A percentile compares a stretch with the other conserved stretches of the same genome.
Evolutionary conservation across 2,888 invertebrate genomes (phyloP).

Genomic region (Eledona agricola): DNA sequence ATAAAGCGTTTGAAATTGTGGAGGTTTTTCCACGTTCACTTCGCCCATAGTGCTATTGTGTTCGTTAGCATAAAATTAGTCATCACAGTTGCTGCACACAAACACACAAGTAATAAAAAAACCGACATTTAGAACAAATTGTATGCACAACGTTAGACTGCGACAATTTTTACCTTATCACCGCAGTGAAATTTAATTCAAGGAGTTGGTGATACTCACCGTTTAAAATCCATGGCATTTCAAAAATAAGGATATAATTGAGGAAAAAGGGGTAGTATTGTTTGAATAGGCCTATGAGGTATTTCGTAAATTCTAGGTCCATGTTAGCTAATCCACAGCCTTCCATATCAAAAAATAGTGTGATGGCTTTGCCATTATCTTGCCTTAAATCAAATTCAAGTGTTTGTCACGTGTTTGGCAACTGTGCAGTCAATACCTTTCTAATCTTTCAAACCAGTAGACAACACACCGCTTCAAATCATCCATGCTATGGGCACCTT

Average conservation of each 20-base stretch:
- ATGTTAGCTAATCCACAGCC: constrained; percentile 86
- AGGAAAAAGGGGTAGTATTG: constrained; percentile 86
- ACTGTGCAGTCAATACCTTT: constrained; percentile 65
- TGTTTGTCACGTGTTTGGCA: constrained; percentile 3
- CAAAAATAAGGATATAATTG: constrained; percentile 89
- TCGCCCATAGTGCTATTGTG: no score
- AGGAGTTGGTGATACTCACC: constrained; percentile 64
- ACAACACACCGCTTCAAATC: constrained; percentile 83
- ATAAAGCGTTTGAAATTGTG: no score
- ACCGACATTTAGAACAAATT: no score
- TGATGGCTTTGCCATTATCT: constrained; percentile 78
- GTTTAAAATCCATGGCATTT: constrained; percentile 94
- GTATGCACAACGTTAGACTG: no score
- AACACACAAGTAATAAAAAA: no score
- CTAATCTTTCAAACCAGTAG: constrained; percentile 85
- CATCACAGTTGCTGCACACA: no score
- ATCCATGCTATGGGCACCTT: constrained; percentile 78
- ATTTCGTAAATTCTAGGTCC: constrained; percentile 92
- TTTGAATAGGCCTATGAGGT: constrained; percentile 86
- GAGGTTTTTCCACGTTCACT: no score
- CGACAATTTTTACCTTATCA: no score
- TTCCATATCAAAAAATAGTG: constrained; percentile 91
- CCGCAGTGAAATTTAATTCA: constrained; percentile 6
- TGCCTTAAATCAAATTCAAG: constrained; percentile 64
- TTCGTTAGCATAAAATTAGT: no score